Percentiles rank a stretch among this genome's conserved stretches.
Conservation (phyloP, 2,113 vertebrate genomes). For the Dasypus novemcinctus region DNA sequence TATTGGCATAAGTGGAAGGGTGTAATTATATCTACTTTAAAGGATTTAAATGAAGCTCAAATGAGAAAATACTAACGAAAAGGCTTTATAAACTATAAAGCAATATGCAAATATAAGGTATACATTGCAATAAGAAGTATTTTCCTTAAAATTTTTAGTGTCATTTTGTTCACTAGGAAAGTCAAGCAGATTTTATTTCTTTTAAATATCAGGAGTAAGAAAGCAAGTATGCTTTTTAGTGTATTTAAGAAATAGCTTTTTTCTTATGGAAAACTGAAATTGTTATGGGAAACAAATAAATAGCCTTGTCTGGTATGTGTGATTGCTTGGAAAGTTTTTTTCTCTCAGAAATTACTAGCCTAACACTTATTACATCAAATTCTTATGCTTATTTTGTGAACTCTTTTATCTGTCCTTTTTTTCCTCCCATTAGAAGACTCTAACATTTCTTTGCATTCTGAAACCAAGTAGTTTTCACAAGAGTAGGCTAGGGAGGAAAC, state of each 20-base stretch:
- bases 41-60: conserved; percentile 13
- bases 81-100: neutral
- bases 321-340: neutral
- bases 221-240: conserved; percentile 2
- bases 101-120: neutral
- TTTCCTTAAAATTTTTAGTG: neutral
- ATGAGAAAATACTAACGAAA: conserved; percentile 17
- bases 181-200: conserved; percentile 6
- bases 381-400: neutral
- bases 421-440: neutral
- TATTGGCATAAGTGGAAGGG: neutral
- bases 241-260: neutral
- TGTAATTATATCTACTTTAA: conserved; percentile 12
- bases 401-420: neutral
- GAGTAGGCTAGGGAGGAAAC: neutral
- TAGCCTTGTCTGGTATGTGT: neutral
- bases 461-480: neutral
- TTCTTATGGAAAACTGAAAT: neutral
- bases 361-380: neutral
- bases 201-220: conserved; percentile 28
- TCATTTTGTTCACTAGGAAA: conserved; percentile 12
- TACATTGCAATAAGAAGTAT: neutral
- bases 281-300: neutral
- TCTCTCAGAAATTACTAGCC: neutral
- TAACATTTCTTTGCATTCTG: neutral